Evolutionary conservation across 2,888 invertebrate species (phyloP).

Genomic region (Stenodema calcarata): DNA sequence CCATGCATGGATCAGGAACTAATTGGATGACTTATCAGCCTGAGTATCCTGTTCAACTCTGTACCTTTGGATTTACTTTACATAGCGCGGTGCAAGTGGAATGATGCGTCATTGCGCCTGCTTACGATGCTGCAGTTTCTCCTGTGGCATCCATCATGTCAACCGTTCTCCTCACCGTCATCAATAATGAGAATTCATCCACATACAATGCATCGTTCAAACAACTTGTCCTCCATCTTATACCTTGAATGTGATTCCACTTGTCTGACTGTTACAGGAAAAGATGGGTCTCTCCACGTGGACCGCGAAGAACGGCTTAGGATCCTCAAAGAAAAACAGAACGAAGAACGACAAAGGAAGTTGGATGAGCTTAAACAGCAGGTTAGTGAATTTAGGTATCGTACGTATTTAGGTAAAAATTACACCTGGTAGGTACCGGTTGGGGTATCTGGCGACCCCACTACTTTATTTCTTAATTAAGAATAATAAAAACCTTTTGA

Average conservation of each 20-base stretch:
- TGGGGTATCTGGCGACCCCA: too few relatives aligned
- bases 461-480: too few relatives aligned
- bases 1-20: neutral
- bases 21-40: neutral
- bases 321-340: conserved; percentile 83
- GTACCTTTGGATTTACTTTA: too few relatives aligned
- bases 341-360: conserved; percentile 86
- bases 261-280: conserved; percentile 49
- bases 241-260: neutral
- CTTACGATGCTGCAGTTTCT: neutral
- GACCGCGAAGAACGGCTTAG: conserved; percentile 71
- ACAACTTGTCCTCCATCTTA: neutral
- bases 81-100: too few relatives aligned
- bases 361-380: conserved; percentile 88
- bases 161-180: neutral
- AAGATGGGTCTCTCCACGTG: conserved; percentile 55
- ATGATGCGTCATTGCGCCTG: too few relatives aligned
- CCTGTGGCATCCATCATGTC: neutral
- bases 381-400: conserved; percentile 56
- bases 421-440: too few relatives aligned
- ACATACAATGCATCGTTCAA: neutral
- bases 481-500: too few relatives aligned
- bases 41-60: neutral
- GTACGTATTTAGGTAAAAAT: too few relatives aligned
- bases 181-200: too few relatives aligned